Evolutionary conservation across 1,140 invertebrate species (phyloP).

Genomic region (Pseudobourletiella spinata): DNA sequence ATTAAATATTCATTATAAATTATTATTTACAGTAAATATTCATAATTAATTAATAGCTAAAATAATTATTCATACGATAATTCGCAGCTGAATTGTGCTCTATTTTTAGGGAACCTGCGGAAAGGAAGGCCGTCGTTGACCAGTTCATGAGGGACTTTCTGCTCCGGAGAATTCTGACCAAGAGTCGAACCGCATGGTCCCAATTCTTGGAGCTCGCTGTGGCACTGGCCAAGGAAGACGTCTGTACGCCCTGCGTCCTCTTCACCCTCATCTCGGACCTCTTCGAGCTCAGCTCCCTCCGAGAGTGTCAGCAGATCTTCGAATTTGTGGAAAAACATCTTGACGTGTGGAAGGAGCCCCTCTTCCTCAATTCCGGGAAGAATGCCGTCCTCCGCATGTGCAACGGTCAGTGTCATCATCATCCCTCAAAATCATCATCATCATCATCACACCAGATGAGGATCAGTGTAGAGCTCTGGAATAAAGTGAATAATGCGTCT

Average conservation of each 20-base stretch:
- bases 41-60: too few species aligned
- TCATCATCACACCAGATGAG: background rate
- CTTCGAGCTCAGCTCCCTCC: constrained; percentile 80
- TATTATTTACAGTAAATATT: too few species aligned
- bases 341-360: constrained; percentile 79
- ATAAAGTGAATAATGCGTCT: too few species aligned
- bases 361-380: constrained; percentile 86
- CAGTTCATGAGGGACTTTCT: constrained; percentile 19
- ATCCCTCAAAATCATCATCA: background rate
- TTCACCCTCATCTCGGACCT: constrained; percentile 85
- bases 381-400: constrained; percentile 93
- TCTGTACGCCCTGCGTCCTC: constrained; percentile 74
- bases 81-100: too few species aligned
- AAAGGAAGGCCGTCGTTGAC: constrained; percentile 18
- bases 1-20: too few species aligned
- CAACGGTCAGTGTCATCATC: constrained; percentile 58
- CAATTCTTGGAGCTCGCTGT: constrained; percentile 64
- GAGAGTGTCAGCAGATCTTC: constrained; percentile 81
- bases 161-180: constrained; percentile 7
- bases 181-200: background rate
- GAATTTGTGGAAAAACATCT: constrained; percentile 84
- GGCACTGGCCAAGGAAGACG: constrained; percentile 59
- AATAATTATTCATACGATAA: too few species aligned
- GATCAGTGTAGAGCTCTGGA: background rate
- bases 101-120: constrained; percentile 15